Evolutionary conservation across 2,797 vertebrate species (phyloP), one percentile per base, ranked within the genome.

Genomic region (Limnodromus scolopaceus): DNA sequence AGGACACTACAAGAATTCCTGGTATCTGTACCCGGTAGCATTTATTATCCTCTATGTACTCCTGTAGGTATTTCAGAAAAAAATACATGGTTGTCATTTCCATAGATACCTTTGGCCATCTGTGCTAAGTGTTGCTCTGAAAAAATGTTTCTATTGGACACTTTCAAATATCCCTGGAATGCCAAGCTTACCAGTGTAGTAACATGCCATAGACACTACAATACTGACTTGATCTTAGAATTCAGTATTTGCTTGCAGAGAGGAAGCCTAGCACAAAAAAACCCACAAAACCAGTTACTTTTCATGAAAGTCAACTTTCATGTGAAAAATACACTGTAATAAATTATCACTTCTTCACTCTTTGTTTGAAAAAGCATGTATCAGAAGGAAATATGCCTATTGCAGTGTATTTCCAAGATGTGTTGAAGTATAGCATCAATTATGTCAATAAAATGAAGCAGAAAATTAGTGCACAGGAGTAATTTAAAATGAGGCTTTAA

Each of bases 381-480:
- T 46, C 36, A 72, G 65, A 78, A 93, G 46, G 61, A 81, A 89
- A 71, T 41, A 68, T 1, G n/a, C n/a, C 68, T n/a, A 38, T 25
- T 83, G 55, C 28, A 70, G 36, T 41, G 13, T 48, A 54, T 77
- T 91, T 89, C 54, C 61, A 91, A 89, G 68, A 45, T 24, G 74
- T 32, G 41, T 13, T 82, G 70, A 89, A 76, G 65, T 75, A 91
- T 25, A 61, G 39, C 83, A 80, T 78, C 66, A 90, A 87, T 92
- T 84, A 94, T 91, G 84, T 87, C 64, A 90, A 87, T 57, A 87
- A 93, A 95, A 93, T 72, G 85, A 89, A 95, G 91, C 91, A 85
- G 90, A 96, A 96, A 94, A 95, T 96, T 87, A 88, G 27, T 51
- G 83, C 54, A 87, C 45, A 70, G 65, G n/a, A 89, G 55, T 69